These are phyloP conservation scores for Eutolmus rufibarbis DNA, from an alignment of 2,888 invertebrate genomes.

Conservation along the genomic window DNA sequence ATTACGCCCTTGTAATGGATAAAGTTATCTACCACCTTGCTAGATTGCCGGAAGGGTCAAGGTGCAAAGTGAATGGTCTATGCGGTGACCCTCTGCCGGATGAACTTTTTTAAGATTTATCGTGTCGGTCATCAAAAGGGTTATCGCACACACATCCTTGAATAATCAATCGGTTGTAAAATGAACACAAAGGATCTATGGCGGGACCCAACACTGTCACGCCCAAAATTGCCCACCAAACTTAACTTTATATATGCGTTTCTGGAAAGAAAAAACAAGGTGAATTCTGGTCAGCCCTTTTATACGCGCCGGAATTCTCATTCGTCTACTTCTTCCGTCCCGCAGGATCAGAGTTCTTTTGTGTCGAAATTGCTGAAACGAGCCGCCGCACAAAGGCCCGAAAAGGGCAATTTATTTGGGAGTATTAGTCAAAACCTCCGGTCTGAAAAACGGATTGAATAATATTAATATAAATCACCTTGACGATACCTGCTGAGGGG, in stretches of 20 bases:
- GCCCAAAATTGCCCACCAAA: neutral
- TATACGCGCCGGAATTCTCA: neutral
- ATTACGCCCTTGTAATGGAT: constrained; percentile 7
- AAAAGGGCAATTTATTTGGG: constrained; percentile 12
- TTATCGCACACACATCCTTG: neutral
- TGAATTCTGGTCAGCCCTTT: neutral
- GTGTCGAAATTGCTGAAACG: neutral
- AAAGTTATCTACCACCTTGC: neutral
- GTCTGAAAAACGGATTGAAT: constrained; percentile 13
- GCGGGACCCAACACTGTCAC: neutral
- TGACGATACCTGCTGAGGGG: neutral
- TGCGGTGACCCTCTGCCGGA: neutral
- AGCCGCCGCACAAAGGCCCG: neutral
- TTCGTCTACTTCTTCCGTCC: neutral
- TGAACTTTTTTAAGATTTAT: neutral
- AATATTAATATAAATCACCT: constrained; percentile 26
- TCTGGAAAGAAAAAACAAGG: neutral
- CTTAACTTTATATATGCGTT: neutral
- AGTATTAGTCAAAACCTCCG: constrained; percentile 3
- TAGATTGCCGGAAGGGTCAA: neutral
- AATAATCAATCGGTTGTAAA: neutral
- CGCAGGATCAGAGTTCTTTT: neutral
- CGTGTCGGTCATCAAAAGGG: neutral
- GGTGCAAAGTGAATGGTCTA: neutral
- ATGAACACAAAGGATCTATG: neutral